Conservation (phyloP, 2,888 invertebrate species). For the Griposia aprilina region DNA sequence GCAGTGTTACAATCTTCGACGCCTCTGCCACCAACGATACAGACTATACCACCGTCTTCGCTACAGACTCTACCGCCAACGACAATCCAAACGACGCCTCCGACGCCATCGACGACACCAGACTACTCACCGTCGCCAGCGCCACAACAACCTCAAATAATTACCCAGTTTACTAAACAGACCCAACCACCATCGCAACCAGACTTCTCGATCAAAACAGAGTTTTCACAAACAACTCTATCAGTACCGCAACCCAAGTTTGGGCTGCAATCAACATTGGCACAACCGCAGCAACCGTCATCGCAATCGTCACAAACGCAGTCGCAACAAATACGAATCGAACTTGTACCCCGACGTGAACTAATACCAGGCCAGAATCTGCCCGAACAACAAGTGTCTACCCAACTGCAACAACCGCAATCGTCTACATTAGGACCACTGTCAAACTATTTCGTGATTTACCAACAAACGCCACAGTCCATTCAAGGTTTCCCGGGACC, state of each 20-base stretch:
- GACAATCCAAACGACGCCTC: constrained; percentile 20
- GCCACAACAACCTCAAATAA: constrained; percentile 39
- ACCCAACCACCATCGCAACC: constrained; percentile 44
- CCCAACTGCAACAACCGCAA: constrained; percentile 29
- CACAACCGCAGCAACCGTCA: constrained; percentile 30
- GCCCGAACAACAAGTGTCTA: constrained; percentile 18
- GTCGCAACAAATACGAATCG: constrained; percentile 48
- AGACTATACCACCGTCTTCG: constrained; percentile 30
- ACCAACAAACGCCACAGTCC: constrained; percentile 75
- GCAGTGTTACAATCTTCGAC: constrained; percentile 48
- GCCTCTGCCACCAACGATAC: constrained; percentile 41
- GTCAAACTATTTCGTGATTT: constrained; percentile 73
- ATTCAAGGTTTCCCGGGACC: constrained; percentile 59
- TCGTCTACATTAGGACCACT: constrained; percentile 43
- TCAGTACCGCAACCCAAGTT: constrained; percentile 15
- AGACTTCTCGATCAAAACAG: constrained; percentile 21
- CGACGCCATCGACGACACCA: constrained; percentile 26
- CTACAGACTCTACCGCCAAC: constrained; percentile 22
- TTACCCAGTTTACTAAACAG: constrained; percentile 50
- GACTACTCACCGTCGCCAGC: constrained; percentile 34
- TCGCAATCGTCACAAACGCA: constrained; percentile 43
- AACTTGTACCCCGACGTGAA: constrained; percentile 39
- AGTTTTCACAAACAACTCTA: constrained; percentile 39
- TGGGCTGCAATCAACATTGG: constrained; percentile 12
- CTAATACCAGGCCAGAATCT: constrained; percentile 39